Evolutionary conservation across 1,140 invertebrate species (phyloP).

Genomic region (honey bee (Apis mellifera)): DNA sequence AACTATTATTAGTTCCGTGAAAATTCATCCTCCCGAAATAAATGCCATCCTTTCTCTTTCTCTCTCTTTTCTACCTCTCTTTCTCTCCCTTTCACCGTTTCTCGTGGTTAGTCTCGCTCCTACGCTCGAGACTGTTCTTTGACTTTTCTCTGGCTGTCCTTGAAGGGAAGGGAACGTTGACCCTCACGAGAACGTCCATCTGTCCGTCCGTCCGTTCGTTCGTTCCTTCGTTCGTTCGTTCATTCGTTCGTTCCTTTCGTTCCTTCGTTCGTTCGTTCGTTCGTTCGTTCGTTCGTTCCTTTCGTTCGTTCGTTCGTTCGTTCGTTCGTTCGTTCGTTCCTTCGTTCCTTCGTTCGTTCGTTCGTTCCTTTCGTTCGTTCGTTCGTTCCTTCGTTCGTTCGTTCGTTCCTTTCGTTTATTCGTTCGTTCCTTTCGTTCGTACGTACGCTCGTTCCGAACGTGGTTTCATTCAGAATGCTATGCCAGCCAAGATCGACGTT

Average conservation of each 20-base stretch:
- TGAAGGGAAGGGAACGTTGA: constrained; percentile 64
- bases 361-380: constrained; percentile 48
- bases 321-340: constrained; percentile 37
- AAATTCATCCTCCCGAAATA: constrained; percentile 34
- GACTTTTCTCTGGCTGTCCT: constrained; percentile 64
- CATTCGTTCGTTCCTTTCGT: constrained; percentile 41
- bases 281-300: neutral
- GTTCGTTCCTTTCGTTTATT: constrained; percentile 34
- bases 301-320: constrained; percentile 42
- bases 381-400: neutral
- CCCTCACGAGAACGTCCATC: constrained; percentile 55
- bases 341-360: constrained; percentile 28
- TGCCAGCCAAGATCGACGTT: constrained; percentile 52
- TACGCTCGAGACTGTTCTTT: constrained; percentile 51
- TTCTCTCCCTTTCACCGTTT: constrained; percentile 37
- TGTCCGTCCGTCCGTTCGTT: constrained; percentile 30
- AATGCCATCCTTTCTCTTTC: neutral
- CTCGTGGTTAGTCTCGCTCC: constrained; percentile 6
- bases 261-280: neutral
- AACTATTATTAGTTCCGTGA: constrained; percentile 32
- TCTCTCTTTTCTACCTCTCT: neutral
- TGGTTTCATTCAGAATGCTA: constrained; percentile 66
- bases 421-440: too few species aligned
- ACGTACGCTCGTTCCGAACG: neutral
- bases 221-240: constrained; percentile 29